phyloP scores from a whole-genome alignment of 2,797 vertebrate species.

The Chiropotes sagulatus region DNA sequence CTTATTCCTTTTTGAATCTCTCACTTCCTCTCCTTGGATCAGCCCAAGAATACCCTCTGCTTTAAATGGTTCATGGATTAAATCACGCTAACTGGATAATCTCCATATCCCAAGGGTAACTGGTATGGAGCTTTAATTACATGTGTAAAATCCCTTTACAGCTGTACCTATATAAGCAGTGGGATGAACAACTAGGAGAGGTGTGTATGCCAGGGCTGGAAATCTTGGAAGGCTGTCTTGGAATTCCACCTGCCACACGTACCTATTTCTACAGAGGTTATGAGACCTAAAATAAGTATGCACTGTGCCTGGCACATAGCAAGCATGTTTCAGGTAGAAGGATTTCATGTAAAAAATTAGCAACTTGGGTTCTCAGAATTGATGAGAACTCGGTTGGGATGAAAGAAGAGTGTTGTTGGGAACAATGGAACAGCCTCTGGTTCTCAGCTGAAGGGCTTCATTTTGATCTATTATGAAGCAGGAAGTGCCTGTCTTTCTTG shows the following conservation, averaged over 20 bases:
- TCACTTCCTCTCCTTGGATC: neutral
- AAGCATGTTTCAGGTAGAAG: neutral
- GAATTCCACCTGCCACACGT: neutral
- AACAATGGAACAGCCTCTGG: neutral
- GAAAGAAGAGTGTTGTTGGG: neutral
- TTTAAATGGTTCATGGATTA: neutral
- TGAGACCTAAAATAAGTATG: neutral
- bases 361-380: neutral
- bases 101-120: neutral
- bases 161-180: neutral
- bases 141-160: neutral
- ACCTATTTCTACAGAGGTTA: neutral
- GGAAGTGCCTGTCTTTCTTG: neutral
- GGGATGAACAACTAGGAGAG: neutral
- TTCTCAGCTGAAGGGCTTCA: neutral
- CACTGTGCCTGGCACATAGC: neutral
- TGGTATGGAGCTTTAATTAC: neutral
- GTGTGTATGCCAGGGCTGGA: accelerated
- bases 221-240: neutral
- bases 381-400: neutral
- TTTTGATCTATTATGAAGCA: neutral
- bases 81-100: neutral
- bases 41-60: neutral
- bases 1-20: neutral
- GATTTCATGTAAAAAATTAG: neutral